These are phyloP conservation scores for Pterocles orientalis DNA, from an alignment of 2,113 vertebrate genomes.

Conservation along the genomic window DNA sequence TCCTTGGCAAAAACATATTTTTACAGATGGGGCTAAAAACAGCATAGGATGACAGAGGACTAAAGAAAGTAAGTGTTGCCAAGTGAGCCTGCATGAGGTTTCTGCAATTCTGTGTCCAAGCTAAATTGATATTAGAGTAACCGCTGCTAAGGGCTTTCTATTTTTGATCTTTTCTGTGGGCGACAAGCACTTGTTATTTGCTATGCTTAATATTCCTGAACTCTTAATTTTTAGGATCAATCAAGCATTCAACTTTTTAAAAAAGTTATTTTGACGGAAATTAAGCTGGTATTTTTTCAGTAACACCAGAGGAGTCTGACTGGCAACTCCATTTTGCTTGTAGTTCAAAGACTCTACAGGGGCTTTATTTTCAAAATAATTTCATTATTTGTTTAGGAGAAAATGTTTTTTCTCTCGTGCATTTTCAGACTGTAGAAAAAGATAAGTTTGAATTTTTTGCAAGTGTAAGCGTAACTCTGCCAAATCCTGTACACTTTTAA, in stretches of 20 bases:
- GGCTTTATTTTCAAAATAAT: slow-evolving; percentile 11
- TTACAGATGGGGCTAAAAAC: slow-evolving; percentile 55
- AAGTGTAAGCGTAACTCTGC: not conserved
- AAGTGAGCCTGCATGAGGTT: slow-evolving; percentile 17
- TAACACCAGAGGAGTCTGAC: not conserved
- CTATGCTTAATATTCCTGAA: not conserved
- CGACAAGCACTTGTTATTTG: not conserved
- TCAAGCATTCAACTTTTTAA: not conserved
- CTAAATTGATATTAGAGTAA: not conserved
- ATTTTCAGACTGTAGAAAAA: not conserved
- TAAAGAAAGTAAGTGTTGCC: not conserved
- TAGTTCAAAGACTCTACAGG: not conserved
- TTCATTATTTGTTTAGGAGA: not conserved
- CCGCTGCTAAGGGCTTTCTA: not conserved
- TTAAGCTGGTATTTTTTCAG: not conserved
- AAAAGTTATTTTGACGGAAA: not conserved
- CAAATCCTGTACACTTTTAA: not conserved
- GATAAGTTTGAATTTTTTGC: not conserved
- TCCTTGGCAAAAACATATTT: slow-evolving; percentile 46
- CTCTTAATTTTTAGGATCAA: not conserved
- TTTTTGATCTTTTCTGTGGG: not conserved
- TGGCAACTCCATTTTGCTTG: not conserved
- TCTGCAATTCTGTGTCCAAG: not conserved
- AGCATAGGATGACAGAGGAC: not conserved
- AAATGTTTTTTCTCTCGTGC: not conserved